Base-by-base conservation (phyloP, 2,797 vertebrate species). In the Antrozous pallidus region DNA sequence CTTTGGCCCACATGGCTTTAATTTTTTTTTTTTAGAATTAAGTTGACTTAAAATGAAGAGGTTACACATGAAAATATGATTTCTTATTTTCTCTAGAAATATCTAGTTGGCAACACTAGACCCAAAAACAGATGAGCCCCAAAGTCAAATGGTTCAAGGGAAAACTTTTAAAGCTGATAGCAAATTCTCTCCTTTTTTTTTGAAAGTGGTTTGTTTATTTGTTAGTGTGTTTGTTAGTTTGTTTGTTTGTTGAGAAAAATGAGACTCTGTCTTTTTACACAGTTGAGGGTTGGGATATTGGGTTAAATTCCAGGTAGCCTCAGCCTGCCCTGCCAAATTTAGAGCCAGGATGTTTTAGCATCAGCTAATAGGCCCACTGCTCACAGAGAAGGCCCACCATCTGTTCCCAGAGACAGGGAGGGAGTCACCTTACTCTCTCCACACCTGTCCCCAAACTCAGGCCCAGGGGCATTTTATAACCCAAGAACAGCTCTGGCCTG, bases 351-450 rank as follows among this genome's bases (percentile, higher is more conserved):
- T 67, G 56, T 79, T 94, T 78, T 42, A 42, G 54, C 47, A 78
- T 84, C 79, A 86, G 85, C 91, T 95, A 90, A 88, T 89, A 91
- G 65, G 42, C 80, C 12, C 17, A 78, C 82, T 92, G 88, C 93
- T 90, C 71, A 3, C n/a, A 36, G 49, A 79, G 38, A 92, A 93
- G 92, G 17, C 56, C 47, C 3, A 22, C 79, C 92, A 91, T 96
- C 88, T 92, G 92, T 94, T 88, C 71, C 71, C 49, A 42, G 70
- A 82, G 58, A 88, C 26, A 0, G n/a, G 3, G 20, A 90, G 31
- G 69, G 58, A 91, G 38, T 63, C 82, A 83, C 82, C 83, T 77
- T 93, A 38, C 61, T 94, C n/a, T n/a, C 31, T 71, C 49, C 61
- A 73, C 79, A 92, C 71, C 65, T 93, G 84, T 58, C 58, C 78